Evolutionary conservation across 2,113 vertebrate species (phyloP).

Genomic region (Callipepla squamata): DNA sequence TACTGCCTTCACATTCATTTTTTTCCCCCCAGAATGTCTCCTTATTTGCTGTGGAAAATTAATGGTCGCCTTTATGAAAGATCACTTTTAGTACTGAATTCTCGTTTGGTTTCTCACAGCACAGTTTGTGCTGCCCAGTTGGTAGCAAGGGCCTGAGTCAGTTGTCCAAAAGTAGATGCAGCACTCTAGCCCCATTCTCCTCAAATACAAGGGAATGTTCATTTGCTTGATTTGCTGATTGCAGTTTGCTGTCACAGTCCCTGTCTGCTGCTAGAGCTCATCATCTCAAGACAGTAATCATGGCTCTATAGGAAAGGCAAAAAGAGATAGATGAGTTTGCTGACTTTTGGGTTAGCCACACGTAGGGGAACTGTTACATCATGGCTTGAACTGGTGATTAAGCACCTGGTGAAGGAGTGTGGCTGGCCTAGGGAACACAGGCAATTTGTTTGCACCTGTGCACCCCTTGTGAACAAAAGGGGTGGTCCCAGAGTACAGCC

Average conservation of each 20-base stretch:
- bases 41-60: conserved; percentile 13
- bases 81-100: neutral
- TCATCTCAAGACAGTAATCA: neutral
- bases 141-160: neutral
- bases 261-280: accelerated
- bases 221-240: neutral
- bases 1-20: neutral
- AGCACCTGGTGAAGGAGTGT: no score
- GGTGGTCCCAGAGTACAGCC: no score
- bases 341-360: neutral
- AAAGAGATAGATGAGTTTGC: neutral
- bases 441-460: no score
- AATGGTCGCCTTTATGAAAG: neutral
- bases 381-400: no score
- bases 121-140: neutral
- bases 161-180: neutral
- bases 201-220: neutral
- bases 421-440: no score
- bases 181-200: no score
- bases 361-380: no score
- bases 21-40: neutral
- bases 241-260: neutral
- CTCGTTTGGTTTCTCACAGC: neutral
- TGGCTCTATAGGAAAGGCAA: neutral
- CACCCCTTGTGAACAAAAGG: no score